Conservation (phyloP, 2,797 vertebrate species). For the Eleutherodactylus coqui region DNA sequence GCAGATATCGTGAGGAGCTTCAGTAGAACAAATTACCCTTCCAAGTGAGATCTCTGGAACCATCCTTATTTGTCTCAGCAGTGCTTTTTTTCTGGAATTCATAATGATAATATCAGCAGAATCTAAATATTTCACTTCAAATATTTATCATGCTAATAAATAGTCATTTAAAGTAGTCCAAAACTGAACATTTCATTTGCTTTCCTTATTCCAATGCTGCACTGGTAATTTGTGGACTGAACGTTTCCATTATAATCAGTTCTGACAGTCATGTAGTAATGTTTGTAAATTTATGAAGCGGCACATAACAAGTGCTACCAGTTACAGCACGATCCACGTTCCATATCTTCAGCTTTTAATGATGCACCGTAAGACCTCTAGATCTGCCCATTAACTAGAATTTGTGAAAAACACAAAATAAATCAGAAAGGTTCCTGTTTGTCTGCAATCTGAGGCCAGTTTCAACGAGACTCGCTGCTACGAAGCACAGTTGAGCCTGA, state of each 20-base stretch:
- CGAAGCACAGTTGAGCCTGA: too few species aligned
- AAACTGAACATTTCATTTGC: neutral
- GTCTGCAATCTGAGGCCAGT: too few species aligned
- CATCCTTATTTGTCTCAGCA: conserved; percentile 48
- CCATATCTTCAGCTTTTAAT: neutral
- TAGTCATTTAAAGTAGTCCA: conserved; percentile 14
- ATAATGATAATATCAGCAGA: conserved; percentile 31
- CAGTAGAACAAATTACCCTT: neutral
- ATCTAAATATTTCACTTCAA: conserved; percentile 40
- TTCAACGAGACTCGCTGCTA: too few species aligned
- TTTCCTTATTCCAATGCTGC: neutral
- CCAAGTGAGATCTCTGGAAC: conserved; percentile 12
- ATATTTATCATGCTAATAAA: conserved; percentile 49
- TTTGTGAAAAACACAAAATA: too few species aligned
- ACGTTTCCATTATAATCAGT: neutral
- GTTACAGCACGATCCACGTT: neutral
- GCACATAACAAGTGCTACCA: neutral
- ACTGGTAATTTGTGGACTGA: neutral
- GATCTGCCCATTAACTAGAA: neutral
- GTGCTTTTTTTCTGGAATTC: conserved; percentile 46
- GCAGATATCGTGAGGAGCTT: neutral
- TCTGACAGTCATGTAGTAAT: neutral
- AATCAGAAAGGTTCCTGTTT: too few species aligned
- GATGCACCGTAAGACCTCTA: neutral
- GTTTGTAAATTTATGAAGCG: neutral